Evolutionary conservation across 2,113 vertebrate genomes (phyloP).

Genomic region (Chloropsis cyanopogon): DNA sequence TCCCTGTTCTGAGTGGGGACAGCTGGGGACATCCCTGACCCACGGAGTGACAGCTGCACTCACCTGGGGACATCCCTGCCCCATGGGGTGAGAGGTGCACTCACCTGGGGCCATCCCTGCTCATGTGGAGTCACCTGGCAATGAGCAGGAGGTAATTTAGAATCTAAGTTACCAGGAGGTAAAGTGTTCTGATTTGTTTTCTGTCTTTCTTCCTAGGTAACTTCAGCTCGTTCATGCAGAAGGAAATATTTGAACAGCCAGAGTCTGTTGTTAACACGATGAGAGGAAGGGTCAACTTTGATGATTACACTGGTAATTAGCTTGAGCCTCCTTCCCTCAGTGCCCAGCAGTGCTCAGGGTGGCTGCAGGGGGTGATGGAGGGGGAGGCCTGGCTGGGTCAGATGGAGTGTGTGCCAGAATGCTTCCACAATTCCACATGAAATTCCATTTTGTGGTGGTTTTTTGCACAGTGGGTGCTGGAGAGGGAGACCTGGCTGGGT

Average conservation of each 20-base stretch:
- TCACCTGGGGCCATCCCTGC: not conserved
- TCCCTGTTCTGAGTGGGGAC: too few species aligned
- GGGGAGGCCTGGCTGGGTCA: too few species aligned
- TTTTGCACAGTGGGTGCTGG: too few species aligned
- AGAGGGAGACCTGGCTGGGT: too few species aligned
- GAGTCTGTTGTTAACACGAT: conserved; percentile 98
- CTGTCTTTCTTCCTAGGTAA: conserved; percentile 78
- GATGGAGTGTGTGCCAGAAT: too few species aligned
- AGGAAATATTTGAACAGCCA: conserved; percentile 98
- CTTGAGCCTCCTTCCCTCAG: not conserved
- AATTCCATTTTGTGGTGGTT: too few species aligned
- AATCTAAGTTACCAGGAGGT: not conserved
- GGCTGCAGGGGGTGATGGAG: not conserved
- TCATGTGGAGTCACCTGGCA: not conserved
- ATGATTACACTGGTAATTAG: conserved; percentile 90
- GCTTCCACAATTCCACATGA: too few species aligned
- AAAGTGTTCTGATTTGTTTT: not conserved
- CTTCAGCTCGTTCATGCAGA: conserved; percentile 99
- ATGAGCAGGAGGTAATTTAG: not conserved
- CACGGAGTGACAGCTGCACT: too few species aligned
- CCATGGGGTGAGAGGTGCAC: too few species aligned
- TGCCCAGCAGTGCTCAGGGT: not conserved
- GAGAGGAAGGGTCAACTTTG: conserved; percentile 97
- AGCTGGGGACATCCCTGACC: too few species aligned
- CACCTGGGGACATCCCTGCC: too few species aligned